These are phyloP conservation scores for Rhyacophila brunnea DNA, from an alignment of 1,140 invertebrate genomes.

Conservation along the genomic window DNA sequence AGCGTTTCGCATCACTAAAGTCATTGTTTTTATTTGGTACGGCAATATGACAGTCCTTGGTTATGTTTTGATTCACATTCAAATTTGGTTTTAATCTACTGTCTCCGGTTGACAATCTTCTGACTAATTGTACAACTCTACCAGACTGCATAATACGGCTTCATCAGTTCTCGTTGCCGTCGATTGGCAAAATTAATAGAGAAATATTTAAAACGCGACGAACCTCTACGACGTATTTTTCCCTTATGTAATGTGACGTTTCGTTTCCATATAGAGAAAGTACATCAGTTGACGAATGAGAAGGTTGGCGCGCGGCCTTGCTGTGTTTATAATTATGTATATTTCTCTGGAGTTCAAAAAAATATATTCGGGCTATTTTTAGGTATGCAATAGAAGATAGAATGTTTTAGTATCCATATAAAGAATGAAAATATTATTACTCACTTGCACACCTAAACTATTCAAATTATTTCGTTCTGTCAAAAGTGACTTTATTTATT, in stretches of 20 bases:
- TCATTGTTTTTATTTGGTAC: constrained; percentile 17
- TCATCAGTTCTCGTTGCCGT: constrained; percentile 3
- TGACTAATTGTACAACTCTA: constrained; percentile 15
- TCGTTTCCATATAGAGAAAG: constrained; percentile 19
- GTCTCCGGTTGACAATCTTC: constrained; percentile 20
- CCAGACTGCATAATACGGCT: constrained; percentile 20
- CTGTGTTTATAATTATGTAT: constrained; percentile 6
- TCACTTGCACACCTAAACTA: no score
- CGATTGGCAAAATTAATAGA: constrained; percentile 6
- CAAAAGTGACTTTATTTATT: no score
- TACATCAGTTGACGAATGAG: constrained; percentile 15
- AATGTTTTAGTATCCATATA: no score
- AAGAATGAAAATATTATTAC: no score
- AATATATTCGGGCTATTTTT: no score
- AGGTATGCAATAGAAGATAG: no score
- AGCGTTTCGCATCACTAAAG: constrained; percentile 10
- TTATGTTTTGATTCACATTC: constrained; percentile 24
- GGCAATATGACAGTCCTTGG: constrained; percentile 20
- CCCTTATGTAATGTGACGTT: constrained; percentile 16
- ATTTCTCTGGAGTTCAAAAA: no score
- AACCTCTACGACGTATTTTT: constrained; percentile 5
- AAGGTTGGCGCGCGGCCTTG: constrained; percentile 15
- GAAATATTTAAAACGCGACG: constrained; percentile 9
- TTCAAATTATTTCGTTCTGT: no score
- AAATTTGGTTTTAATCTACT: constrained; percentile 15